phyloP scores from a whole-genome alignment of 2,888 invertebrate species.

The Drosophila nr. perissopoda region DNA sequence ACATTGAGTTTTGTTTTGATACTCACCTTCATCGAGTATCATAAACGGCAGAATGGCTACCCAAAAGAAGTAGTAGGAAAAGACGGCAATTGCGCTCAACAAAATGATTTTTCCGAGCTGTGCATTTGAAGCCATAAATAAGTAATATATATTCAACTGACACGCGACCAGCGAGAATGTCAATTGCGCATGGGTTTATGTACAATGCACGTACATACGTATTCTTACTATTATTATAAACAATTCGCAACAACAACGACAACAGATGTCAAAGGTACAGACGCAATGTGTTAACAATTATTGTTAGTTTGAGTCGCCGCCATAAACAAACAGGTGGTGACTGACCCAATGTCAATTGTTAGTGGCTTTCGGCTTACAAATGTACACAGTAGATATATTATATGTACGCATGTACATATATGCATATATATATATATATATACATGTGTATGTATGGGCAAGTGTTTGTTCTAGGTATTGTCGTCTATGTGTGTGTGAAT shows the following conservation, averaged over 20 bases:
- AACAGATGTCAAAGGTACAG: conserved; percentile 29
- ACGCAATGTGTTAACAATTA: conserved; percentile 42
- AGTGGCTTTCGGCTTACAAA: conserved; percentile 42
- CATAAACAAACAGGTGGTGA: conserved; percentile 62
- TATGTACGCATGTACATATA: conserved; percentile 1
- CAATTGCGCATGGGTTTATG: conserved; percentile 39
- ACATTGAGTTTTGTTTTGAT: conserved; percentile 27
- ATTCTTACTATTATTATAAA: conserved; percentile 8
- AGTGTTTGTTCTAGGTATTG: conserved; percentile 16
- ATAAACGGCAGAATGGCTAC: conserved; percentile 89
- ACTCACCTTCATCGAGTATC: conserved; percentile 87
- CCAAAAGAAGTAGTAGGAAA: conserved; percentile 88
- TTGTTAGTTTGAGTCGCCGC: conserved; percentile 24
- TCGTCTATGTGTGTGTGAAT: neutral
- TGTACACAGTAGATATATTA: conserved; percentile 2
- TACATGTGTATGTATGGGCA: neutral
- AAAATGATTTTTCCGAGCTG: conserved; percentile 87
- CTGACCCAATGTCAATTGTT: conserved; percentile 56
- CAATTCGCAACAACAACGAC: conserved; percentile 12
- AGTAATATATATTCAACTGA: conserved; percentile 36
- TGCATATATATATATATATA: conserved; percentile 1
- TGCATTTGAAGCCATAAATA: conserved; percentile 87
- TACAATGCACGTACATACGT: conserved; percentile 13
- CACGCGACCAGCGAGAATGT: conserved; percentile 50
- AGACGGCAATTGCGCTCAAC: conserved; percentile 86